These are phyloP conservation scores for Hirudinaria manillensis DNA, from an alignment of 2,888 invertebrate species.

Conservation along the genomic window DNA sequence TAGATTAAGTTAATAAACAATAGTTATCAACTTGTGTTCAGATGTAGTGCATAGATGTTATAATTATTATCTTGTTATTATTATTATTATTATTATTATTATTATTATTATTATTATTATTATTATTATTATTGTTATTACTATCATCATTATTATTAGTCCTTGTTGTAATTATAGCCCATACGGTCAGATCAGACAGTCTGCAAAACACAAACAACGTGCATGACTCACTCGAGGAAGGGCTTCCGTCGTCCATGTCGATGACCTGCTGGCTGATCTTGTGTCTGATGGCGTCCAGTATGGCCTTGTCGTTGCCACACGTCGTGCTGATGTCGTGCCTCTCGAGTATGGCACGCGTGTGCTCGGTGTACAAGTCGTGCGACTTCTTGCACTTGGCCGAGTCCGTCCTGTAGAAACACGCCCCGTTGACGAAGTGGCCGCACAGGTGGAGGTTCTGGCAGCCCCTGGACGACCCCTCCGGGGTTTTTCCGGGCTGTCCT, in stretches of 20 bases:
- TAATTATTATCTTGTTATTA: too few relatives aligned
- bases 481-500: background rate
- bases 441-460: conserved; percentile 26
- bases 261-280: conserved; percentile 11
- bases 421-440: conserved; percentile 19
- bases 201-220: too few relatives aligned
- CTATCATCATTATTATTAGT: too few relatives aligned
- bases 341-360: background rate
- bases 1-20: too few relatives aligned
- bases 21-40: too few relatives aligned
- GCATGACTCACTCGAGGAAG: conserved; percentile 1
- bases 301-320: conserved; percentile 13
- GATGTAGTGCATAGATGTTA: too few relatives aligned
- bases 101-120: too few relatives aligned
- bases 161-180: too few relatives aligned
- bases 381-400: conserved; percentile 16
- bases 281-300: conserved; percentile 6
- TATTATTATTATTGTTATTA: too few relatives aligned
- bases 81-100: too few relatives aligned
- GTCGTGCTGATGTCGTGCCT: conserved; percentile 3
- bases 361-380: conserved; percentile 5
- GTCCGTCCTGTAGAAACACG: conserved; percentile 8
- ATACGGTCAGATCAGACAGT: too few relatives aligned
- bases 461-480: background rate
- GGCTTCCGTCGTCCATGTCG: background rate